Evolutionary conservation across 2,797 vertebrate species (phyloP).

Genomic region (Fundulus diaphanus): DNA sequence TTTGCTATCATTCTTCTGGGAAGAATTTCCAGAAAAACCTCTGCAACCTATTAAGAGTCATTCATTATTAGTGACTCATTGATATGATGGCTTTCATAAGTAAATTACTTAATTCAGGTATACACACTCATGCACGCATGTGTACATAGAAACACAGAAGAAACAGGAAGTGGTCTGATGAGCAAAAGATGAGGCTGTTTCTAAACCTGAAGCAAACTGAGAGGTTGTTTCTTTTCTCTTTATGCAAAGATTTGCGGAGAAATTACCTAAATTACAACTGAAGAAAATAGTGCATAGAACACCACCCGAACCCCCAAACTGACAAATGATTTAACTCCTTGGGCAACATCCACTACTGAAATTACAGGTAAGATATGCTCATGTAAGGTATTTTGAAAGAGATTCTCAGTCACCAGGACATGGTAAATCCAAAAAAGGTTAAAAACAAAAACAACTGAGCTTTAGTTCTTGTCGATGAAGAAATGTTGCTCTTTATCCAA

Average conservation of each 20-base stretch:
- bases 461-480: too few species aligned
- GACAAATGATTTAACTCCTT: too few species aligned
- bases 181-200: not conserved
- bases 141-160: not conserved
- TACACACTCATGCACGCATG: too few species aligned
- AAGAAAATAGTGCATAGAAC: not conserved
- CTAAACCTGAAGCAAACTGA: not conserved
- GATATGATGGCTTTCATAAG: constrained; percentile 14
- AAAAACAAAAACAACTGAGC: too few species aligned
- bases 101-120: constrained; percentile 12
- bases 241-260: not conserved
- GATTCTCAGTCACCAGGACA: too few species aligned
- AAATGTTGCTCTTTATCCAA: too few species aligned
- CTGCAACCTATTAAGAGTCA: constrained; percentile 25
- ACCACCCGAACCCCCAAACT: not conserved
- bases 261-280: not conserved
- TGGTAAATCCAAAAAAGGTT: too few species aligned
- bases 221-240: too few species aligned
- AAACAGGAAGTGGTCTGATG: not conserved
- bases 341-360: too few species aligned
- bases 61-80: constrained; percentile 52
- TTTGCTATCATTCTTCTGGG: constrained; percentile 58
- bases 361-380: too few species aligned
- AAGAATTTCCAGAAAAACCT: constrained; percentile 40
- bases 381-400: too few species aligned